phyloP scores from a whole-genome alignment of 1,140 invertebrate genomes.

The Sarcophaga peregrina region DNA sequence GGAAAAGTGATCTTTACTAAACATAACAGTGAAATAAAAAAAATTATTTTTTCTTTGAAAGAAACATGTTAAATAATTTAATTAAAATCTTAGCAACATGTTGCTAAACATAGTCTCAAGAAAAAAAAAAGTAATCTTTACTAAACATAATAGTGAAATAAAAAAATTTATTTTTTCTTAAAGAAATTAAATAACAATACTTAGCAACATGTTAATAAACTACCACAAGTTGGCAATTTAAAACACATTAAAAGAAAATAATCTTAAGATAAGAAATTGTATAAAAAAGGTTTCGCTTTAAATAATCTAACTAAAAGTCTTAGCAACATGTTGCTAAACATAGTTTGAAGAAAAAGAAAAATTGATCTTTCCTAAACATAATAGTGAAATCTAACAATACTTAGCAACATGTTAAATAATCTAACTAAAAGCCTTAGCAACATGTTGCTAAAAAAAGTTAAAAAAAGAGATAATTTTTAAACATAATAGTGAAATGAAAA shows the following conservation, averaged over 20 bases:
- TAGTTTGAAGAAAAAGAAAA: neutral
- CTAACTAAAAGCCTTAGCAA: neutral
- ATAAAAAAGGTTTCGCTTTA: neutral
- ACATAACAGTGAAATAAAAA: neutral
- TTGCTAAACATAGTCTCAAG: neutral
- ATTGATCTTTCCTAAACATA: no score
- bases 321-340: neutral
- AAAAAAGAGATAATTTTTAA: no score
- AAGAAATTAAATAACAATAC: neutral
- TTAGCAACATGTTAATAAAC: neutral
- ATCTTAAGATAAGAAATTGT: neutral
- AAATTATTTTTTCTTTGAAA: neutral
- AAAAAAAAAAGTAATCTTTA: no score
- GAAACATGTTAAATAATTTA: neutral
- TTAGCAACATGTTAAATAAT: neutral
- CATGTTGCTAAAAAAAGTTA: neutral
- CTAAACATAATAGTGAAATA: no score
- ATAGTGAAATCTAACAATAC: neutral
- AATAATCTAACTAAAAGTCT: neutral
- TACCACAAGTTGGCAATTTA: no score
- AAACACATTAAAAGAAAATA: neutral
- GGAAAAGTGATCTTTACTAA: no score
- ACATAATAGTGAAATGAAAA: no score
- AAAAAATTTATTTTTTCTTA: neutral
- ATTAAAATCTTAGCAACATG: neutral